A percentile compares a stretch with the other conserved stretches of the same genome.
Conservation (phyloP, 2,888 invertebrate genomes). For the Gymnoscelis rufifasciata region DNA sequence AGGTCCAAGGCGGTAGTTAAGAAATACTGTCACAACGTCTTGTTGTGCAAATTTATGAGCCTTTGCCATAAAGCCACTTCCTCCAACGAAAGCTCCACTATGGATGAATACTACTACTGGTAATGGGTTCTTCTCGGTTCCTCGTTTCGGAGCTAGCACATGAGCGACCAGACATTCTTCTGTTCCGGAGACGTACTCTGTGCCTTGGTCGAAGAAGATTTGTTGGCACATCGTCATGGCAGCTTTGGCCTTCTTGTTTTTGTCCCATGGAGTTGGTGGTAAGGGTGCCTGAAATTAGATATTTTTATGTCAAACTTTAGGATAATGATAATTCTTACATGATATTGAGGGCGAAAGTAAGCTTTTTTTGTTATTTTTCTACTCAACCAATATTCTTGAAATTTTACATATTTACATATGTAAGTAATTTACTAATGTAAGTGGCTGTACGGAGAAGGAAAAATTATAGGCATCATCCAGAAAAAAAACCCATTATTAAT, state of each 20-base stretch:
- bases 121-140: slow-evolving; percentile 48
- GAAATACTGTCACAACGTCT: slow-evolving; percentile 82
- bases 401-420: no score
- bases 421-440: no score
- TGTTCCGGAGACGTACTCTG: slow-evolving; percentile 46
- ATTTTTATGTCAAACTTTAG: no score
- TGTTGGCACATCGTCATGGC: slow-evolving; percentile 52
- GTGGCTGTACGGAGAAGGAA: no score
- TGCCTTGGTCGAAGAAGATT: slow-evolving; percentile 47
- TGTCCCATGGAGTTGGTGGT: slow-evolving; percentile 55
- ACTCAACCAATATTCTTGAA: no score
- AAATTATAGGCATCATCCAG: no score
- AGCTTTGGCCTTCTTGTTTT: slow-evolving; percentile 40
- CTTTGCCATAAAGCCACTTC: slow-evolving; percentile 60
- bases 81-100: slow-evolving; percentile 64
- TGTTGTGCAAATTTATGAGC: slow-evolving; percentile 82
- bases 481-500: no score
- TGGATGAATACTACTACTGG: slow-evolving; percentile 67
- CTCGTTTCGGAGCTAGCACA: slow-evolving; percentile 52
- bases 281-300: slow-evolving; percentile 52
- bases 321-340: no score
- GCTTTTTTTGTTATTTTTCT: no score
- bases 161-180: slow-evolving; percentile 61
- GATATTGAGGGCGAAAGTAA: no score
- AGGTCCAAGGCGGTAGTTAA: slow-evolving; percentile 85